Base-by-base conservation (phyloP, 2,888 invertebrate species). In the Antheraea assamensis region DNA sequence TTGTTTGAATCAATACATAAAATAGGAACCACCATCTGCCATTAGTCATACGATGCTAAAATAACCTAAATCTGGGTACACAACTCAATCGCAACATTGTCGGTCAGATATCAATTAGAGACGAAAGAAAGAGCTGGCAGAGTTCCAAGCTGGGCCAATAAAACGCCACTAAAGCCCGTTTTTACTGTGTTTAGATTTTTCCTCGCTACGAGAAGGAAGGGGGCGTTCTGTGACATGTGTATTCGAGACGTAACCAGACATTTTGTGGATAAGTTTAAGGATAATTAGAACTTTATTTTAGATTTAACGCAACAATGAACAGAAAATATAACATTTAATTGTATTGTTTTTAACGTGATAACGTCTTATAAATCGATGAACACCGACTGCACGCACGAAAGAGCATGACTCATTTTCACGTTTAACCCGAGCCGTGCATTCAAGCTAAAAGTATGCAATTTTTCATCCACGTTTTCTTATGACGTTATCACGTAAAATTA, bases 41-140 rank as follows among this genome's bases (percentile, higher is more conserved):
- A 68, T 68, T 68, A 68, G 68, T 35, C 35, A 68, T 68, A 35
- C 68, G 68, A 68, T 35, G 68, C 15, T 68, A 68, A 68, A 68
- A 71, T 77, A 82, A 68, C 68, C 68, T 79, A 80, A 84, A 83
- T 84, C 82, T 81, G 80, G 79, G 82, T 78, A 81, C 78, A 78
- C 81, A 82, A 84, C 82, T 83, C 81, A 79, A 82, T 84, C 81
- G 79, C 79, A 84, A 86, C 85, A 85, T 86, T 87, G 86, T 87
- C 85, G 85, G 90, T 89, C 89, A 90, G 88, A 91, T 92, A 92
- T 93, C 93, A 93, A 93, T 93, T 93, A 93, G 89, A 89, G 82
- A 78, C 85, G 82, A 87, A 89, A 86, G 82, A 84, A 78, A 80
- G 78, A 78, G 86, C 86, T 93, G 93, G 93, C 93, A 78, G 72